These are phyloP conservation scores for Stenoptilia bipunctidactyla DNA, from an alignment of 2,888 invertebrate genomes.

Conservation along the genomic window DNA sequence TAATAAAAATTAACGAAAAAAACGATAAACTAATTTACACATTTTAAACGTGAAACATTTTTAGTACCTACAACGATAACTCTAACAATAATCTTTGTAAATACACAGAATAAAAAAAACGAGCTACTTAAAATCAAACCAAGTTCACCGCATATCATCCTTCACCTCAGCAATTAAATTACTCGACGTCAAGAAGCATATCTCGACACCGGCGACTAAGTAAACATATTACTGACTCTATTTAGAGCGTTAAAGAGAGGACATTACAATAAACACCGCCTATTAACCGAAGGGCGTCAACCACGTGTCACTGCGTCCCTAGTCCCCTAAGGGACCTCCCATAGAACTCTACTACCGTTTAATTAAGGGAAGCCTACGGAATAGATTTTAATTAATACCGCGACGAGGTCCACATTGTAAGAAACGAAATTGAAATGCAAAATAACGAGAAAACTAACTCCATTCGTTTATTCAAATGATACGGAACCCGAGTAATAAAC, in stretches of 20 bases:
- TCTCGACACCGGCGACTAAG: no score
- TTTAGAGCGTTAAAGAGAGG: not conserved
- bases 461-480: conserved; percentile 4
- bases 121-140: no score
- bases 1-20: no score
- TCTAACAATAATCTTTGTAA: no score
- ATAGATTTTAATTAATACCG: conserved; percentile 55
- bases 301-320: conserved; percentile 46
- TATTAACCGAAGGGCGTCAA: conserved; percentile 55
- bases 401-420: conserved; percentile 30
- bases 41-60: no score
- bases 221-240: conserved; percentile 1
- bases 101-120: no score
- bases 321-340: conserved; percentile 35
- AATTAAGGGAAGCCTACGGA: conserved; percentile 55
- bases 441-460: conserved; percentile 6
- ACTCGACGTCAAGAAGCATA: no score
- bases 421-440: conserved; percentile 29
- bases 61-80: no score
- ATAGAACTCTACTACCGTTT: conserved; percentile 56
- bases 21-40: no score
- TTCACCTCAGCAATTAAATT: no score
- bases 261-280: conserved; percentile 35
- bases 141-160: no score
- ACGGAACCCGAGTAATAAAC: conserved; percentile 27